Conservation (phyloP, 2,113 vertebrate species). For the Prinia subflava region DNA sequence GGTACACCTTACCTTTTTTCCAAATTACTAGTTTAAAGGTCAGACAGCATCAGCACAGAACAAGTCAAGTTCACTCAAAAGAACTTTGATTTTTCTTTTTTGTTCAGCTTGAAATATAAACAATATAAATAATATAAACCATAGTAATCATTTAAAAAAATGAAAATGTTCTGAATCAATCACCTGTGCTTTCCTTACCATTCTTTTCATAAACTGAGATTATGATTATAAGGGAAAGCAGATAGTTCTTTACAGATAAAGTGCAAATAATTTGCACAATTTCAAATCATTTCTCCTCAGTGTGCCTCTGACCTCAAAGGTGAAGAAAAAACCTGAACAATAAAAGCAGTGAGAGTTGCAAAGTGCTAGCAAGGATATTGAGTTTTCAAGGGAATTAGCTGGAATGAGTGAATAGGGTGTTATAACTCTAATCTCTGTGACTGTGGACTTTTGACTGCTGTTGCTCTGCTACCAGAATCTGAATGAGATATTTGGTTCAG, state of each 20-base stretch:
- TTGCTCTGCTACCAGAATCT: not conserved
- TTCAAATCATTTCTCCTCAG: not conserved
- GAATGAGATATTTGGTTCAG: not conserved
- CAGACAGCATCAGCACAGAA: not conserved
- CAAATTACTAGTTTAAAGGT: not conserved
- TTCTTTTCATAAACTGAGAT: not conserved
- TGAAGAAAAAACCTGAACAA: not conserved
- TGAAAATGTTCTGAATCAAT: not conserved
- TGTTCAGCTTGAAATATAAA: not conserved
- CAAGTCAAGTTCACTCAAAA: not conserved
- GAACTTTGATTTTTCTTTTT: not conserved
- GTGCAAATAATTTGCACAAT: not conserved
- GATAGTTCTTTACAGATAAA: not conserved
- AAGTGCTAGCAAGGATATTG: not conserved
- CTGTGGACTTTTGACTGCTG: not conserved
- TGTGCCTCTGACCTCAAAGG: not conserved
- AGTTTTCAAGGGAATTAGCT: not conserved
- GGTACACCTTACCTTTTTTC: not conserved
- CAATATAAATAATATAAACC: not conserved
- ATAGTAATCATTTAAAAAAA: not conserved
- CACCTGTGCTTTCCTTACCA: not conserved
- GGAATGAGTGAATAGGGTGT: not conserved
- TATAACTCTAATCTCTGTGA: not conserved
- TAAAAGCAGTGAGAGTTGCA: not conserved
- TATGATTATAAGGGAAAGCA: not conserved